Evolutionary conservation across 2,888 invertebrate genomes (phyloP), one percentile per base, ranked within the genome.

Genomic region (Xiphydria camelus): DNA sequence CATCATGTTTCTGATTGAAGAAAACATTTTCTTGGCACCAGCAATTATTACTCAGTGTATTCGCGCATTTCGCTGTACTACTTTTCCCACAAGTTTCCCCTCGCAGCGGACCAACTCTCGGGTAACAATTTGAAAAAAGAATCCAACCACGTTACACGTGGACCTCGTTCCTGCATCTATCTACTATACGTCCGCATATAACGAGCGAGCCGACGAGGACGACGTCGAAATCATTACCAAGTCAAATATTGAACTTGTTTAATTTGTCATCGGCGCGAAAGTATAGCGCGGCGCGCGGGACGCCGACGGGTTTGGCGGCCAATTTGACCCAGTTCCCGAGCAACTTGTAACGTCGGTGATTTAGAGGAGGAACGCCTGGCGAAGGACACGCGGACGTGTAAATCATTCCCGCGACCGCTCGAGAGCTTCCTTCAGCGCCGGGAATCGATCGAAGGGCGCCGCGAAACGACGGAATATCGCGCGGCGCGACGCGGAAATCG

Each of bases 321-420:
- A 61, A 66, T 67, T 65, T 59, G 64, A 62, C 68, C 70, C 52
- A 66, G 60, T 70, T 69, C 48, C 41, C 35, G n/a, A n/a, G n/a
- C 34, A 54, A 68, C 55, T 68, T 65, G 55, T 61, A 65, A 66
- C 60, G 48, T 56, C 57, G 64, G 48, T 52, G 61, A 66, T 57
- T 65, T 55, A 55, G 53, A 54, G 51, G 41, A 51, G n/a, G n/a
- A n/a, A n/a, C 45, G 49, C 49, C 46, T 47, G 37, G 41, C 38
- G 42, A n/a, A 7, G 23, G 7, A 23, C 7, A 23, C 23, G 23
- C 23, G 23, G 23, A 6, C 23, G 7, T n/a, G 23, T n/a, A n/a
- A n/a, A n/a, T n/a, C n/a, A 6, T 23, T 23, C 23, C 7, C 7
- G 23, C 6, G 23, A n/a, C n/a, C n/a, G 7, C n/a, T 23, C 23